These are phyloP conservation scores for Chionoecetes opilio DNA, from an alignment of 1,140 invertebrate species.

Conservation along the genomic window DNA sequence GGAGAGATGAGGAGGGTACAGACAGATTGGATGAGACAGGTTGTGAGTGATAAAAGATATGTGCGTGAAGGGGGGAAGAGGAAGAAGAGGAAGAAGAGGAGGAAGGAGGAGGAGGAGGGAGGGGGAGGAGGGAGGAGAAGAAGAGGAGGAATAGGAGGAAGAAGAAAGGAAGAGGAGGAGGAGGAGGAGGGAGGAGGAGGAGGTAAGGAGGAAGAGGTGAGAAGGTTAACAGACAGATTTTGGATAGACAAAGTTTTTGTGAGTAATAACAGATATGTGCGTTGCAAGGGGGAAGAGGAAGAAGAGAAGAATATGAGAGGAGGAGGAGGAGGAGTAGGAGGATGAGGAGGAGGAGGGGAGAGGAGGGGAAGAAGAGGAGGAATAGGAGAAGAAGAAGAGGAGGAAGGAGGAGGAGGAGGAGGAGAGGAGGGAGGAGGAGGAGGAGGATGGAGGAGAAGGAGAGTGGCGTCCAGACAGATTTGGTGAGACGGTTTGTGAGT, in stretches of 20 bases:
- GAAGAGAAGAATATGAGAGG: neutral
- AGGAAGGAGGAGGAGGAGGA: slow-evolving; percentile 24
- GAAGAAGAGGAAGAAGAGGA: neutral
- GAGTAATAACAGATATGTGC: too few species aligned
- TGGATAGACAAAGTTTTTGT: too few species aligned
- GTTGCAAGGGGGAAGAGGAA: neutral
- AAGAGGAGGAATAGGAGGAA: neutral
- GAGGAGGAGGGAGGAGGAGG: neutral
- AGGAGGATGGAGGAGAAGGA: neutral
- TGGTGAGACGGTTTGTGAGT: too few species aligned
- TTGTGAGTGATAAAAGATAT: too few species aligned
- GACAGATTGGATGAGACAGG: too few species aligned
- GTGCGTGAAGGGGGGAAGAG: too few species aligned
- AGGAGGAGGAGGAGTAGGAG: neutral
- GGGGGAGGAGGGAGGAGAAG: neutral
- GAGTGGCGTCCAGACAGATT: neutral
- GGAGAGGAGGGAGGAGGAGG: neutral
- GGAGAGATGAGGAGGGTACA: neutral
- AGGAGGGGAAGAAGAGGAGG: neutral
- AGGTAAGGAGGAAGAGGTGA: too few species aligned
- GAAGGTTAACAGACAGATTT: too few species aligned
- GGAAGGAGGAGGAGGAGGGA: slow-evolving; percentile 35
- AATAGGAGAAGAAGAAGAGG: neutral
- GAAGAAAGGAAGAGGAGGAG: neutral
- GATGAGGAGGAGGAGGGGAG: neutral